Conservation (phyloP, 1,140 invertebrate genomes). For the Mercenaria mercenaria region DNA sequence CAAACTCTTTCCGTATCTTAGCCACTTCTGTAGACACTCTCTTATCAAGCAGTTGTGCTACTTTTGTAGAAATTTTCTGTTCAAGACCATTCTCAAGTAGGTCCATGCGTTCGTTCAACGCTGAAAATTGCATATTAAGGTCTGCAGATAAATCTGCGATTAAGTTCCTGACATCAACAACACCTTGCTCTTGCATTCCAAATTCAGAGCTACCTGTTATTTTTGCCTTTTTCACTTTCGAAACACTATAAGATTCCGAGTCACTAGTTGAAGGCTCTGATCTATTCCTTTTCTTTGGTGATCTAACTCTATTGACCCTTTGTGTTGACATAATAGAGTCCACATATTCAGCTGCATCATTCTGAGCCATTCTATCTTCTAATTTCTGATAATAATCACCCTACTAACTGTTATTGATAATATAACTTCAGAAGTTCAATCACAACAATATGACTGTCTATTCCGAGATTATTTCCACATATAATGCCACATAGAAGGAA, state of each 20-base stretch:
- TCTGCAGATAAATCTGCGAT: not conserved
- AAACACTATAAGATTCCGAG: not conserved
- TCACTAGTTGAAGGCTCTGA: not conserved
- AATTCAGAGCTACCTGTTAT: no score
- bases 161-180: not conserved
- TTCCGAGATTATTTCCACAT: no score
- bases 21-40: not conserved
- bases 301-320: not conserved
- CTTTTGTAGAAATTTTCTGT: not conserved
- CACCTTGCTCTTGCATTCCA: not conserved
- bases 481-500: no score
- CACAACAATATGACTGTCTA: no score
- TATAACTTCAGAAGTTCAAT: no score
- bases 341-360: conserved; percentile 13
- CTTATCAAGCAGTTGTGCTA: not conserved
- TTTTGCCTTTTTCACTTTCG: no score
- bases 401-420: no score
- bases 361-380: not conserved
- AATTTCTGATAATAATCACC: no score
- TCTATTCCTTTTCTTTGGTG: conserved; percentile 24
- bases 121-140: not conserved
- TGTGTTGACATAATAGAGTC: conserved; percentile 14
- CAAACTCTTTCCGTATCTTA: not conserved
- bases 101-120: conserved; percentile 14
- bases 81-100: not conserved